Percentiles rank a stretch among this genome's conserved stretches.
phyloP scores from a whole-genome alignment of 2,113 vertebrate genomes.

The Lota lota region DNA sequence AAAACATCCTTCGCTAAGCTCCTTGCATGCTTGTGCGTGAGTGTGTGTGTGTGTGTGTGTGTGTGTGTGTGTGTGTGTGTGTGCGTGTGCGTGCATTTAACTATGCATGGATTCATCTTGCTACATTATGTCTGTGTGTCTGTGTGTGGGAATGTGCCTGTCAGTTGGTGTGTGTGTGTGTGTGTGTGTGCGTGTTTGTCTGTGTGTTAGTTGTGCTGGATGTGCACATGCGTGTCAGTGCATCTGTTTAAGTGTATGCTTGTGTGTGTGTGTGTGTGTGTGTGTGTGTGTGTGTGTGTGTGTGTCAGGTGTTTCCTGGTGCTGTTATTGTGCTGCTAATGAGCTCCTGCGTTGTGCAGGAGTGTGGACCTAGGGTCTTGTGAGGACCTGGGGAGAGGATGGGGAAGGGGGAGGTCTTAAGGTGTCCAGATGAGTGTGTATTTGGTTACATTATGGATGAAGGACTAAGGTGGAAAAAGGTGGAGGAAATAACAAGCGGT shows the following conservation, averaged over 20 bases:
- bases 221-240: constrained; percentile 6
- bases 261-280: not conserved
- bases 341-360: not conserved
- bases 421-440: too few relatives aligned
- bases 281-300: not conserved
- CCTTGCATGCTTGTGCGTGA: not conserved
- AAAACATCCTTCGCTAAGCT: not conserved
- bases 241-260: not conserved
- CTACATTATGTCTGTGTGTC: not conserved
- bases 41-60: not conserved
- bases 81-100: not conserved
- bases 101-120: too few relatives aligned
- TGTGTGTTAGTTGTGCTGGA: not conserved
- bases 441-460: too few relatives aligned
- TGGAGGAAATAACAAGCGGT: too few relatives aligned
- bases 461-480: too few relatives aligned
- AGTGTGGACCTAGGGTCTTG: not conserved
- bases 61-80: not conserved
- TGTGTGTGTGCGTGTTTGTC: not conserved
- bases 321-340: not conserved
- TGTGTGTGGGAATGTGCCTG: not conserved
- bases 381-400: too few relatives aligned
- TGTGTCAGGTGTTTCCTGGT: not conserved
- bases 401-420: too few relatives aligned
- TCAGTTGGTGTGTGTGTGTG: not conserved